phyloP scores from a whole-genome alignment of 1,140 invertebrate species.

The Trinorchestia longiramus region DNA sequence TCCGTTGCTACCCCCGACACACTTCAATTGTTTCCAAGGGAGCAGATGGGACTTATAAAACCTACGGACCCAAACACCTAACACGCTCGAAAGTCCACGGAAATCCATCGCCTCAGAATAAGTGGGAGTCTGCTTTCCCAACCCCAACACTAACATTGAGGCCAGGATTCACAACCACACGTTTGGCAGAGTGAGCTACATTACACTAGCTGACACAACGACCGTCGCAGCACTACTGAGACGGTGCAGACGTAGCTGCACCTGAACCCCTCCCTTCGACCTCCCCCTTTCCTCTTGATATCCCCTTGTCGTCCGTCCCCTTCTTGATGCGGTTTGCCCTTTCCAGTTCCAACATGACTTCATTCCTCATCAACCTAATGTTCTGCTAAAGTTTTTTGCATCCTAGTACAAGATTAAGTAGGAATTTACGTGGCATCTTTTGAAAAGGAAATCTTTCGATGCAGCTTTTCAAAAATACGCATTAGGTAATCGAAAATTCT shows the following conservation, averaged over 20 bases:
- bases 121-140: neutral
- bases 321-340: neutral
- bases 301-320: neutral
- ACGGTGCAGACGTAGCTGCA: neutral
- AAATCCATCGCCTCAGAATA: neutral
- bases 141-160: neutral
- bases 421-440: too few relatives aligned
- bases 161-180: neutral
- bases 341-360: neutral
- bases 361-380: neutral
- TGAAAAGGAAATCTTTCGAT: too few relatives aligned
- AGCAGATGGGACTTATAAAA: neutral
- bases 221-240: neutral
- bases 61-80: neutral
- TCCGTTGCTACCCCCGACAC: neutral
- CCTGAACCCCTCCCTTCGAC: conserved; percentile 19
- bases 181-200: neutral
- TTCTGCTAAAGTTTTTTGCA: neutral
- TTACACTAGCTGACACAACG: neutral
- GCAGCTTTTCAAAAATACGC: too few relatives aligned
- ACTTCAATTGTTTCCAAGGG: neutral
- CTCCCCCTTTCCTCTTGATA: neutral
- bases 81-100: neutral
- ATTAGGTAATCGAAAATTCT: too few relatives aligned
- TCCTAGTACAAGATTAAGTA: too few relatives aligned